Base-by-base conservation (phyloP, 1,140 invertebrate species). In the Dysdera silvatica region DNA sequence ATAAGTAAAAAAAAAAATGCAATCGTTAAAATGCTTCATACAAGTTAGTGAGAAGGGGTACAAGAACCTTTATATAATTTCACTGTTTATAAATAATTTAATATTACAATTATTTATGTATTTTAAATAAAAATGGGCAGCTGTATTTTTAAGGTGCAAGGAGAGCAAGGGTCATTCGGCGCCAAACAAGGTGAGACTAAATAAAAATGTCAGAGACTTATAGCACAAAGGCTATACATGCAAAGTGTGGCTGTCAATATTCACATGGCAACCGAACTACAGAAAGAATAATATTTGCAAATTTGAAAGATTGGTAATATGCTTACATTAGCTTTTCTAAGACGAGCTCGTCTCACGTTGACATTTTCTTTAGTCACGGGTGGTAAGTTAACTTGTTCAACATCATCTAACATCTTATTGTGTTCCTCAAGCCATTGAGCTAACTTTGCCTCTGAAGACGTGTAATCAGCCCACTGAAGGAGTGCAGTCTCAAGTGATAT, bases 381-480 rank as follows among this genome's bases (percentile, higher is more conserved):
- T 8, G 51, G 41, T 12, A 65, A 18, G 28, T 41, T 53, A 4
- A 52, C 61, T 41, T 60, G 16, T 72, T 87, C 89, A 12, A 93
- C 88, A 80, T 95, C 87, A 78, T 93, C 89, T n/a, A 96, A 75
- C 78, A 95, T 91, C 0, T 88, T 87, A 77, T 96, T 91, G 67
- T 91, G 83, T 70, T 96, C 93, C 35, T 84, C 87, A n/a, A 98
- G 89, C 91, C 93, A 95, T 80, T 94, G 88, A 73, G 93, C 86
- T 5, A 96, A 76, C 71, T 95, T 90, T 14, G 87, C 85, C 69
- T 92, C 92, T 18, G 88, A 91, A 23, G 89, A 90, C 72, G 87
- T 92, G 73, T 94, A 95, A 74, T 95, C 92, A n/a, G 90, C 89
- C 91, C 91, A 95, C 82, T 94, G 90, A 2, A 95, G 75, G 8